Evolutionary conservation across 2,797 vertebrate genomes (phyloP), one percentile per base, ranked within the genome.

Genomic region (Pseudopleuronectes americanus): DNA sequence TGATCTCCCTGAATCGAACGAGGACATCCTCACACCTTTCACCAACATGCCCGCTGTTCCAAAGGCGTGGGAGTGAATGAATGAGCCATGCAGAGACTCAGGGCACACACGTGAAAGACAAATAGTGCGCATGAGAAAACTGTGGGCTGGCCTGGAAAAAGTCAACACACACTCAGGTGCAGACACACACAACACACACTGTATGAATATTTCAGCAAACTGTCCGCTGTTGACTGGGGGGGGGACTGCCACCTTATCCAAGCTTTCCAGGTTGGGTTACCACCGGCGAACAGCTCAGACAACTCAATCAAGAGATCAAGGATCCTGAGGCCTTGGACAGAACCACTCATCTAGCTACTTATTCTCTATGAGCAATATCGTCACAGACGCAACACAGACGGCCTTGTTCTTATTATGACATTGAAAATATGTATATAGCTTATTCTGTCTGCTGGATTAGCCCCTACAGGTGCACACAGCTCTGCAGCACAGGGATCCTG

Each of bases 131-230:
- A 68, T 78, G 77, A 17, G 66, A 77, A 90, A 90, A 86, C 71
- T 74, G 70, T 38, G 52, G 77, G 61, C 61, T 41, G 58, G 69
- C 53, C 59, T 33, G 59, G 74, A 74, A 76, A 84, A 76, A 73
- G 81, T 75, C 79, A 76, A 84, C 65, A 87, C 64, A 77, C 51
- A 69, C 64, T 76, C 65, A 36, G 47, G 47, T 64, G 33, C 53
- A 53, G 62, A 62, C 21, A 54, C 36, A 41, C 19, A 65, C 57
- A 59, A 77, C 64, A 61, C 62, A 62, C 16, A 54, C 65, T 21
- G 31, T 76, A 93, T 94, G 84, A 94, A 95, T 94, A 94, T 93
- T 95, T 95, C 73, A 95, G 80, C 79, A 89, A 78, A 49, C 79
- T 76, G 75, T 88, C 76, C 76, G 43, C 71, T 79, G 92, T 94